These are phyloP conservation scores for Crotalus helleri DNA, from an alignment of 2,113 vertebrate species.

Conservation along the genomic window DNA sequence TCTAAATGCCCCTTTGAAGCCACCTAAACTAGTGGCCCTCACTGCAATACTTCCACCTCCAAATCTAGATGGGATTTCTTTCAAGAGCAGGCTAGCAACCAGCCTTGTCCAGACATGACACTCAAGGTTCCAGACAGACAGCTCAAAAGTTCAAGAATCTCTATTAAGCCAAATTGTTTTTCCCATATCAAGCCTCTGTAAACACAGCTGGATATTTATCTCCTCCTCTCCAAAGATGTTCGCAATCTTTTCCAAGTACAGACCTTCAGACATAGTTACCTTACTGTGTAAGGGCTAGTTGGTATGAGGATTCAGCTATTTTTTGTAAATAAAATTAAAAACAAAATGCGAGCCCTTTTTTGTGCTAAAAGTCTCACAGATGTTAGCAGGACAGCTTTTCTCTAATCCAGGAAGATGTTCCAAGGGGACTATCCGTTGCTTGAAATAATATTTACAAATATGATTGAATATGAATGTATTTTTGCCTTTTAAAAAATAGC, in stretches of 20 bases:
- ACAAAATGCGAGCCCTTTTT: not conserved
- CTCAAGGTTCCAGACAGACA: constrained; percentile 23
- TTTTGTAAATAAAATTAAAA: constrained; percentile 1
- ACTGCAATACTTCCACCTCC: not conserved
- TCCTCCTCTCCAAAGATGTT: constrained; percentile 5
- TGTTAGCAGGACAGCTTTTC: not conserved
- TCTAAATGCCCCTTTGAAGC: not conserved
- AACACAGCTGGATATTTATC: constrained; percentile 35
- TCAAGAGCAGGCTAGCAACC: not conserved
- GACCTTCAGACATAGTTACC: constrained; percentile 10
- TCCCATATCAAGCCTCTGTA: constrained; percentile 31
- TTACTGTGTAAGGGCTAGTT: constrained; percentile 1
- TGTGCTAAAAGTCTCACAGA: not conserved
- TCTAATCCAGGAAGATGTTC: not conserved
- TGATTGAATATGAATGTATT: not conserved
- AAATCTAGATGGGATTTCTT: not conserved
- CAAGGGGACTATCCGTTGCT: not conserved
- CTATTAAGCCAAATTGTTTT: constrained; percentile 23
- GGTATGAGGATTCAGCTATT: not conserved
- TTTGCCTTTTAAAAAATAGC: not conserved
- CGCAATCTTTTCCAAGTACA: constrained; percentile 4
- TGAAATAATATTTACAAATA: not conserved
- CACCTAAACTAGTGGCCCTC: not conserved
- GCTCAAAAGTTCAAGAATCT: constrained; percentile 27
- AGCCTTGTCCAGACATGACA: constrained; percentile 28